phyloP scores from a whole-genome alignment of 2,113 vertebrate genomes.

The Merops nubicus region DNA sequence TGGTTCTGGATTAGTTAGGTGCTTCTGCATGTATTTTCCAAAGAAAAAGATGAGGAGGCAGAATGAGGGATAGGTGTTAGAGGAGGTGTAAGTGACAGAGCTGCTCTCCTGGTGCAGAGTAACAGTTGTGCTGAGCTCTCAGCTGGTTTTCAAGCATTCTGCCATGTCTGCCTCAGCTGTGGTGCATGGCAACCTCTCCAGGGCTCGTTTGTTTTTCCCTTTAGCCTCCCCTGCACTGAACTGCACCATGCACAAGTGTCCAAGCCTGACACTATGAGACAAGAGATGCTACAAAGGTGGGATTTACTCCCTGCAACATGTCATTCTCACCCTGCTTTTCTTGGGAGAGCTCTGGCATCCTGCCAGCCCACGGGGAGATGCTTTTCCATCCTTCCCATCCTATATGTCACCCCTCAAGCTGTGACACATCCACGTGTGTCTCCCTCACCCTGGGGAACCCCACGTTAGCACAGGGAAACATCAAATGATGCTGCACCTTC shows the following conservation, averaged over 20 bases:
- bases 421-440: fast-evolving
- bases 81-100: not conserved
- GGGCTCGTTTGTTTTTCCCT: not conserved
- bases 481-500: not conserved
- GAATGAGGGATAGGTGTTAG: not conserved
- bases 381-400: not conserved
- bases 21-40: not conserved
- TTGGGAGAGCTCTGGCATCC: not conserved
- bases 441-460: not conserved
- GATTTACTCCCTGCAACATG: not conserved
- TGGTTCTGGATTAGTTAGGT: not conserved
- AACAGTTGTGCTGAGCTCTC: not conserved
- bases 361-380: fast-evolving
- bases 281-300: not conserved
- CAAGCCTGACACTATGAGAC: fast-evolving
- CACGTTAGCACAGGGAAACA: fast-evolving
- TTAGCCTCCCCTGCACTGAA: not conserved
- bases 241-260: fast-evolving
- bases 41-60: not conserved
- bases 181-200: not conserved
- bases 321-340: not conserved
- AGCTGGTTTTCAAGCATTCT: not conserved
- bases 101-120: not conserved
- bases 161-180: fast-evolving
- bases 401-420: fast-evolving